phyloP scores from a whole-genome alignment of 1,140 invertebrate species.

The Chlorops oryzae region DNA sequence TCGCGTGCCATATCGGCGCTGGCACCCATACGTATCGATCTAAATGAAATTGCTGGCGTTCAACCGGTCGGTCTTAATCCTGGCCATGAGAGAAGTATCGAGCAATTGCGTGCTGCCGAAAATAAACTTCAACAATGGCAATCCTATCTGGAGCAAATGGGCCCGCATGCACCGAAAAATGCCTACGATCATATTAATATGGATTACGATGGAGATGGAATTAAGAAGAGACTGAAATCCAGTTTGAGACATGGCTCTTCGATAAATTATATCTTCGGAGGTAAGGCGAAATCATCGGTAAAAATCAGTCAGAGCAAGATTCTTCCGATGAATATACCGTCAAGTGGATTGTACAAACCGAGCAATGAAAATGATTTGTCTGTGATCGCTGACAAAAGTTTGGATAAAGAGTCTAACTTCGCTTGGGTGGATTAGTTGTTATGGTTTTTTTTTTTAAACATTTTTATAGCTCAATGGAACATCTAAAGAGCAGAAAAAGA shows the following conservation, averaged over 20 bases:
- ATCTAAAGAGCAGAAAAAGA: no score
- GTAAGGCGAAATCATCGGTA: constrained; percentile 21
- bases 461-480: constrained; percentile 20
- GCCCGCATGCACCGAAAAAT: constrained; percentile 7
- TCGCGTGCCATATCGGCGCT: constrained; percentile 57
- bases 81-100: constrained; percentile 50
- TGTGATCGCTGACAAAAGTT: constrained; percentile 11
- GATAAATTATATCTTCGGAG: constrained; percentile 27
- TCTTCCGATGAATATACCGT: constrained; percentile 8
- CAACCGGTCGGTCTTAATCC: constrained; percentile 54
- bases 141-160: constrained; percentile 35
- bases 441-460: neutral
- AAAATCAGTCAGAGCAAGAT: constrained; percentile 13
- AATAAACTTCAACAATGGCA: constrained; percentile 43
- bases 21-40: constrained; percentile 49
- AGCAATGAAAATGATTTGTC: constrained; percentile 33
- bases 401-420: constrained; percentile 37
- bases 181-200: constrained; percentile 11
- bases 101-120: constrained; percentile 46
- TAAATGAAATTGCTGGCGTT: constrained; percentile 49
- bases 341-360: constrained; percentile 24
- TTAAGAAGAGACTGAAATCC: constrained; percentile 21
- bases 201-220: constrained; percentile 14
- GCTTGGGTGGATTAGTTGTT: constrained; percentile 35
- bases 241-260: constrained; percentile 8